Conservation (phyloP, 2,113 vertebrate genomes). For the Macaca fascicularis region T2T-MFA8v1.1 NC_088385.1:59958501-59959000, state of each 20-base stretch:
- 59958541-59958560: conserved; percentile 8
- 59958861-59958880: background rate
- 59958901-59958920: background rate
- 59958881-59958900: background rate
- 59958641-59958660: conserved; percentile 56
- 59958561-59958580: background rate
- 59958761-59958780: background rate
- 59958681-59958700: conserved; percentile 60
- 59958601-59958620: conserved; percentile 50
- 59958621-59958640: conserved; percentile 64
- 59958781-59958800: background rate
- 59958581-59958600: background rate
- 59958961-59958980: too few relatives aligned
- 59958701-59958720: conserved; percentile 46
- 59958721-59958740: background rate
- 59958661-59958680: conserved; percentile 15
- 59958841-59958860: background rate
- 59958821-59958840: background rate
- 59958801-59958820: background rate
- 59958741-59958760: background rate
- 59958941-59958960: too few relatives aligned
- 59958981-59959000: too few relatives aligned
- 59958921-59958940: background rate
- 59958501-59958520: conserved; percentile 13
- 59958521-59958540: background rate